phyloP scores from a whole-genome alignment of 30 jellyfish, hydroid and myxozoan genomes.

The Clytia hemisphaerica region DNA sequence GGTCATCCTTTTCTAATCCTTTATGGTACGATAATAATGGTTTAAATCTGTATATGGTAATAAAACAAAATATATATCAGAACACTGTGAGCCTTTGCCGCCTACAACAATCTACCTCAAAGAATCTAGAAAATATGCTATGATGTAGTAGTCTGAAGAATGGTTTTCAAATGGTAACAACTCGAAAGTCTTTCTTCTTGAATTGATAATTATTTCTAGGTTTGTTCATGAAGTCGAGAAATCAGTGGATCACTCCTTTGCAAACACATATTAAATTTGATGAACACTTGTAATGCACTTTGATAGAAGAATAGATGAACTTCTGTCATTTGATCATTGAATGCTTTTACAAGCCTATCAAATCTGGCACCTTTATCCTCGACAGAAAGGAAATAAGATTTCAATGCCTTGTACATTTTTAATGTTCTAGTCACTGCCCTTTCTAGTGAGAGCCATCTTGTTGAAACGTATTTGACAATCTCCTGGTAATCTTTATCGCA shows the following conservation, averaged over 20 bases:
- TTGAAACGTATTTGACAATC: not conserved
- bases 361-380: not conserved
- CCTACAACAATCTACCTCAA: too few species aligned
- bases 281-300: not conserved
- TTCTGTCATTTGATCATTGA: slow-evolving; percentile 2
- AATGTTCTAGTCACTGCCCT: not conserved
- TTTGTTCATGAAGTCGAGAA: too few species aligned
- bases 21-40: too few species aligned
- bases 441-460: slow-evolving; percentile 20
- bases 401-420: not conserved
- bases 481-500: not conserved
- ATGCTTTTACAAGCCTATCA: not conserved
- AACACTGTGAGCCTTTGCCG: too few species aligned
- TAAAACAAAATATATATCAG: too few species aligned
- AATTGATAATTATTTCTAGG: too few species aligned
- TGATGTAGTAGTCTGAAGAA: too few species aligned
- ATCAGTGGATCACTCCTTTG: not conserved
- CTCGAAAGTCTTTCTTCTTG: too few species aligned
- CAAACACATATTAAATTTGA: not conserved
- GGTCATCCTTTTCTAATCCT: too few species aligned
- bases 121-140: too few species aligned
- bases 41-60: too few species aligned
- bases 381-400: not conserved
- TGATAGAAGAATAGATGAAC: not conserved
- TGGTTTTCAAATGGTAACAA: too few species aligned